Conservation (phyloP, 2,797 vertebrate genomes). For the Micrastur ruficollis region DNA sequence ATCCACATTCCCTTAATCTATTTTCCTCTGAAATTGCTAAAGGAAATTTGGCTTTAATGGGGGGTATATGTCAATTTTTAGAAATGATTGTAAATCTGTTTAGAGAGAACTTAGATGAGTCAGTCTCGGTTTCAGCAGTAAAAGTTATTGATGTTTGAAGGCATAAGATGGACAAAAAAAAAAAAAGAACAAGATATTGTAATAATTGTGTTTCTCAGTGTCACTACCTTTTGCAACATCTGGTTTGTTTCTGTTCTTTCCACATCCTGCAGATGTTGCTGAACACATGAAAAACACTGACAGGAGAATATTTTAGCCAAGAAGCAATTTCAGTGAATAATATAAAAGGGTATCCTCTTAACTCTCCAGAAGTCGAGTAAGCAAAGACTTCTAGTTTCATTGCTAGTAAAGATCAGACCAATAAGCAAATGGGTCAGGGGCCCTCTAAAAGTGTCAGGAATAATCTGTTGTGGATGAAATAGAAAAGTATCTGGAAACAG, state of each 20-base stretch:
- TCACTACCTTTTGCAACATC: constrained; percentile 80
- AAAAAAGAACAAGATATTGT: constrained; percentile 42
- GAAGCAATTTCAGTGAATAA: constrained; percentile 72
- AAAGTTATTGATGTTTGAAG: constrained; percentile 71
- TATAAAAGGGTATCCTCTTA: constrained; percentile 74
- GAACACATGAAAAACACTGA: constrained; percentile 72
- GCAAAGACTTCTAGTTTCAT: constrained; percentile 71
- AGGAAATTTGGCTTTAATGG: constrained; percentile 80
- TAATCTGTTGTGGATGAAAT: constrained; percentile 70
- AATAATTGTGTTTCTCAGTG: constrained; percentile 74
- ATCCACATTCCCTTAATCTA: constrained; percentile 75
- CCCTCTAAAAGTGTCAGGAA: constrained; percentile 72
- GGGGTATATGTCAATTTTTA: constrained; percentile 69
- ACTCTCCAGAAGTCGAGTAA: constrained; percentile 73
- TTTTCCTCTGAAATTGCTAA: constrained; percentile 75
- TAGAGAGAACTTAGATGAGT: constrained; percentile 53
- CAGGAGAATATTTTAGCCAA: constrained; percentile 72
- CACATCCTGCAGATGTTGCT: constrained; percentile 81
- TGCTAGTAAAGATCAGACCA: constrained; percentile 74
- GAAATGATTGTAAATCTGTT: constrained; percentile 74
- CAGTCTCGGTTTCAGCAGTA: constrained; percentile 59
- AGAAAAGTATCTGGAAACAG: constrained; percentile 64
- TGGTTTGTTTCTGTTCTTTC: constrained; percentile 78
- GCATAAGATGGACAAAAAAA: constrained; percentile 41
- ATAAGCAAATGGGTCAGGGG: constrained; percentile 72